Percentiles rank a stretch among this genome's conserved stretches.
Evolutionary conservation across 1,140 invertebrate genomes (phyloP).

Genomic region (Nomia melanderi): DNA sequence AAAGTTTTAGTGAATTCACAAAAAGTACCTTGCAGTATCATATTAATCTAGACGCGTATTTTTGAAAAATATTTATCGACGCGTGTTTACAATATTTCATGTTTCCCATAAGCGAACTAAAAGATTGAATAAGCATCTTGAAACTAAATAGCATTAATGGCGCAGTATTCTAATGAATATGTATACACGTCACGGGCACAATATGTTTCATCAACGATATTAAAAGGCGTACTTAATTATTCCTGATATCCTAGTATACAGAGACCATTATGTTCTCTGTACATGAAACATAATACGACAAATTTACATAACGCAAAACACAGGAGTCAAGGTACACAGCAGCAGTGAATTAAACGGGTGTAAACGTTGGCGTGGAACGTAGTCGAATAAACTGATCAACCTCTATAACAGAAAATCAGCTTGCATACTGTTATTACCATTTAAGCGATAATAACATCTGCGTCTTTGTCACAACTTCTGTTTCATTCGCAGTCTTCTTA

Average conservation of each 20-base stretch:
- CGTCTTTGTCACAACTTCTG: no score
- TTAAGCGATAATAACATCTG: no score
- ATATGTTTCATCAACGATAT: conserved; percentile 3
- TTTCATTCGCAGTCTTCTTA: no score
- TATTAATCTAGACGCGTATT: no score
- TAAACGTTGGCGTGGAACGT: neutral
- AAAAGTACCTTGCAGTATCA: no score
- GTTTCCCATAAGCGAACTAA: neutral
- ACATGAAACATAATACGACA: neutral
- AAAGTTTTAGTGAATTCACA: no score
- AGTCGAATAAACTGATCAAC: neutral
- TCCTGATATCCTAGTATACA: neutral
- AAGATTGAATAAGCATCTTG: neutral
- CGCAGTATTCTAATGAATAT: neutral
- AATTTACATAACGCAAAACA: conserved; percentile 1
- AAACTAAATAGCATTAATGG: conserved; percentile 4
- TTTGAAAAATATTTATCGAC: neutral
- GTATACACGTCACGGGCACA: neutral
- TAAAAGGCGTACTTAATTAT: conserved; percentile 4
- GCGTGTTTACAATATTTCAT: neutral
- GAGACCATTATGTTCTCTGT: neutral
- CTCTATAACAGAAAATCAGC: no score
- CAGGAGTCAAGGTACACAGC: neutral
- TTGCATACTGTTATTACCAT: no score
- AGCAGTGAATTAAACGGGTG: neutral